Percentiles rank a stretch among this genome's conserved stretches.
Evolutionary conservation across 2,888 invertebrate genomes (phyloP).

Genomic region (Polymixis flavicincta): DNA sequence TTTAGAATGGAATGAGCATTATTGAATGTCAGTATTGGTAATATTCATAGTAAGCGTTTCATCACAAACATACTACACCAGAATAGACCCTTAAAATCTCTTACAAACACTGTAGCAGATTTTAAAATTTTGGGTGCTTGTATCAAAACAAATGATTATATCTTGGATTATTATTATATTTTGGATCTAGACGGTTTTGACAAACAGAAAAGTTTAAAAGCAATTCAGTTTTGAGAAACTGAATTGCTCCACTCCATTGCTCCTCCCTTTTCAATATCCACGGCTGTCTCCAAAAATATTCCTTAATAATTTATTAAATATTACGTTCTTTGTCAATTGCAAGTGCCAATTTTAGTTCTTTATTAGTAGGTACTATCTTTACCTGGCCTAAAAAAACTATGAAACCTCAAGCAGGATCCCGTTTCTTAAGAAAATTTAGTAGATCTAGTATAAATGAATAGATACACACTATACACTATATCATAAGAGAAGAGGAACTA

Average conservation of each 20-base stretch:
- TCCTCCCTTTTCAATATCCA: background rate
- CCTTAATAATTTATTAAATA: background rate
- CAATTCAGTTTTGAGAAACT: no score
- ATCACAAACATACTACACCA: background rate
- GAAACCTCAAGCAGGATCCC: background rate
- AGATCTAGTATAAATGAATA: no score
- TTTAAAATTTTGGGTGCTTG: background rate
- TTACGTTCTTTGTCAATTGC: background rate
- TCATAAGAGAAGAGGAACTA: conserved; percentile 35
- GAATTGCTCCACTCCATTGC: background rate
- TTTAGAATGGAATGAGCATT: background rate
- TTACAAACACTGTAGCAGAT: background rate
- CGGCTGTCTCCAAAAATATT: background rate
- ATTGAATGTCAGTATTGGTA: background rate
- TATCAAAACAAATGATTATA: background rate
- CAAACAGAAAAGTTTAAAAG: background rate
- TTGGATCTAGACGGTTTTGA: background rate
- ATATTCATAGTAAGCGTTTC: no score
- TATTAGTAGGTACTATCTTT: background rate
- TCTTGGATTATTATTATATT: no score
- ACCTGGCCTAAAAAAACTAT: no score
- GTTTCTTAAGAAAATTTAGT: background rate
- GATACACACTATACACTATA: background rate
- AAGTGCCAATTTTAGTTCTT: background rate
- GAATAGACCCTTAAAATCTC: background rate